phyloP scores from a whole-genome alignment of 2,797 vertebrate species.

The Syngnathus rostellatus region DNA sequence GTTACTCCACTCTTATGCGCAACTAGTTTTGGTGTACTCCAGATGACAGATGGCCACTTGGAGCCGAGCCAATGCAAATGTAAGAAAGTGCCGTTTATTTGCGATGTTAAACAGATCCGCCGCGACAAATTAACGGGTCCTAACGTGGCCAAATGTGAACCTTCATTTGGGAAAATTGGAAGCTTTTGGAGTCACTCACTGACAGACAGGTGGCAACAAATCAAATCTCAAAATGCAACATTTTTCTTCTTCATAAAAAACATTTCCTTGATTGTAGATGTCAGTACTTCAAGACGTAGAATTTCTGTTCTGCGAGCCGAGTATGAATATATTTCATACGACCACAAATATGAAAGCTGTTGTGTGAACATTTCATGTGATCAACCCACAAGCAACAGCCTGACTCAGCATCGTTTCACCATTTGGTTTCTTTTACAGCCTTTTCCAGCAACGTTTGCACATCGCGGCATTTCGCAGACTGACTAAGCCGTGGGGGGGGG shows the following conservation, averaged over 20 bases:
- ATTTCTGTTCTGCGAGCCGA: not conserved
- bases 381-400: not conserved
- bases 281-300: not conserved
- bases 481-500: not conserved
- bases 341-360: not conserved
- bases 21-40: slow-evolving; percentile 3
- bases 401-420: not conserved
- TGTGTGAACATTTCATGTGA: not conserved
- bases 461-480: not conserved
- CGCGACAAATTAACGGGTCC: not conserved
- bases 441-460: not conserved
- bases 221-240: not conserved
- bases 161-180: not conserved
- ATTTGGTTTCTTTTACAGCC: slow-evolving; percentile 1
- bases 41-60: slow-evolving; percentile 4
- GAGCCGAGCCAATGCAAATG: not conserved
- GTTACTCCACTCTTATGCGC: not conserved
- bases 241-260: too few relatives aligned
- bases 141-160: not conserved
- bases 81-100: not conserved
- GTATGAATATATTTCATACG: not conserved
- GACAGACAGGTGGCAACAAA: not conserved
- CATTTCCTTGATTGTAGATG: not conserved
- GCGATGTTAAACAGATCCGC: not conserved
- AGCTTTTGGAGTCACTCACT: not conserved